Conservation (phyloP, 2,113 vertebrate species). For the Thamnophis sirtalis region DNA sequence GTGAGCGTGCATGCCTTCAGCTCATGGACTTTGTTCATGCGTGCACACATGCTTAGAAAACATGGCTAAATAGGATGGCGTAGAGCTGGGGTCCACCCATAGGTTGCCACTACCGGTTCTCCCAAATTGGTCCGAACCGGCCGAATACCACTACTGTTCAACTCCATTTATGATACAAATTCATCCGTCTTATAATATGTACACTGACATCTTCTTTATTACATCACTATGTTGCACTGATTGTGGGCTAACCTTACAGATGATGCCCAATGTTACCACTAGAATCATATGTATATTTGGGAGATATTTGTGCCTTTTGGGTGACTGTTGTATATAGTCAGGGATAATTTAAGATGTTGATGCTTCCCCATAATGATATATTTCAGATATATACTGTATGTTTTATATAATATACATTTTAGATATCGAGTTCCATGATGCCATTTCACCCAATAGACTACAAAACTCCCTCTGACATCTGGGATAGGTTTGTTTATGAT, state of each 20-base stretch:
- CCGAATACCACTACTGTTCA: neutral
- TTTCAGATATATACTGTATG: too few relatives aligned
- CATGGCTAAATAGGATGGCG: too few relatives aligned
- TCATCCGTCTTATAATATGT: neutral
- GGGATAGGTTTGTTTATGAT: neutral
- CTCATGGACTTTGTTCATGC: too few relatives aligned
- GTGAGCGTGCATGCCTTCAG: too few relatives aligned
- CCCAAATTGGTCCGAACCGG: too few relatives aligned
- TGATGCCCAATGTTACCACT: neutral
- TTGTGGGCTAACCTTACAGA: neutral
- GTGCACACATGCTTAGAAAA: too few relatives aligned
- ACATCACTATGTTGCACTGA: neutral
- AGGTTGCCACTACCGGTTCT: too few relatives aligned
- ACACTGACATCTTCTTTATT: neutral
- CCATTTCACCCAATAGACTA: neutral
- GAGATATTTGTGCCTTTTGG: neutral
- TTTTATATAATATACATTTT: neutral
- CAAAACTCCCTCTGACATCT: neutral
- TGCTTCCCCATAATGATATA: neutral
- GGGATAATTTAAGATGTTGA: neutral
- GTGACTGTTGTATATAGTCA: neutral
- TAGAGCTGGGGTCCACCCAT: too few relatives aligned
- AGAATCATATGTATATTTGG: neutral
- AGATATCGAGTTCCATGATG: neutral
- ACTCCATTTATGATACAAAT: neutral